These are phyloP conservation scores for Rhinogobio ventralis DNA, from an alignment of 2,797 vertebrate species.

Conservation along the genomic window DNA sequence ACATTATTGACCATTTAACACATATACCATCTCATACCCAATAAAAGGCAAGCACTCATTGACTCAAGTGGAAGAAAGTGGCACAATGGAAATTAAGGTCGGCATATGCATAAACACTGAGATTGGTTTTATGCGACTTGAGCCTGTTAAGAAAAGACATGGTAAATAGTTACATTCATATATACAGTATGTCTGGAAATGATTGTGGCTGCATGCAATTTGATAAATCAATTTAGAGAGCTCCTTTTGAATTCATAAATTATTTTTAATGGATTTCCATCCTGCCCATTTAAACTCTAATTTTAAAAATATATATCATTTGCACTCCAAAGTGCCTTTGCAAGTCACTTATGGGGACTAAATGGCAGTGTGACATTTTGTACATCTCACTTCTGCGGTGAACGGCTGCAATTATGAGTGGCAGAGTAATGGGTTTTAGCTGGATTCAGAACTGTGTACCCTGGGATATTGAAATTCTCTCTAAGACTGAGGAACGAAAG, in stretches of 20 bases:
- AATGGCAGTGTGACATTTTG: conserved; percentile 42
- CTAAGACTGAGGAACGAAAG: conserved; percentile 17
- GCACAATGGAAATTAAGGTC: neutral
- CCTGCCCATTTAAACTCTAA: conserved; percentile 31
- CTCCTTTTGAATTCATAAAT: conserved; percentile 1
- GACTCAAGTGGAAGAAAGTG: neutral
- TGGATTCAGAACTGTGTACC: conserved; percentile 37
- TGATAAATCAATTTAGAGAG: neutral
- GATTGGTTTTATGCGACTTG: neutral
- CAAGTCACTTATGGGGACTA: conserved; percentile 35
- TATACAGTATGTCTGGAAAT: neutral
- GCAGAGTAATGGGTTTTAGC: conserved; percentile 46
- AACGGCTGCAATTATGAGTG: conserved; percentile 39
- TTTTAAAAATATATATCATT: conserved; percentile 43
- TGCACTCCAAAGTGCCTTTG: conserved; percentile 35
- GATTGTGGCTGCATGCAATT: neutral
- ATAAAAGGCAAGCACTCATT: neutral
- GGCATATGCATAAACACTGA: neutral
- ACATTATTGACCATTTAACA: neutral
- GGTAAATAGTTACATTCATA: neutral
- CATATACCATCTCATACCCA: neutral
- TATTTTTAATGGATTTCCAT: conserved; percentile 26
- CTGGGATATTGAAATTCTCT: conserved; percentile 45
- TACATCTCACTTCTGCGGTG: conserved; percentile 26
- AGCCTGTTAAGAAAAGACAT: neutral